Conservation (phyloP, 2,888 invertebrate species). For the Frankliniella fusca region DNA sequence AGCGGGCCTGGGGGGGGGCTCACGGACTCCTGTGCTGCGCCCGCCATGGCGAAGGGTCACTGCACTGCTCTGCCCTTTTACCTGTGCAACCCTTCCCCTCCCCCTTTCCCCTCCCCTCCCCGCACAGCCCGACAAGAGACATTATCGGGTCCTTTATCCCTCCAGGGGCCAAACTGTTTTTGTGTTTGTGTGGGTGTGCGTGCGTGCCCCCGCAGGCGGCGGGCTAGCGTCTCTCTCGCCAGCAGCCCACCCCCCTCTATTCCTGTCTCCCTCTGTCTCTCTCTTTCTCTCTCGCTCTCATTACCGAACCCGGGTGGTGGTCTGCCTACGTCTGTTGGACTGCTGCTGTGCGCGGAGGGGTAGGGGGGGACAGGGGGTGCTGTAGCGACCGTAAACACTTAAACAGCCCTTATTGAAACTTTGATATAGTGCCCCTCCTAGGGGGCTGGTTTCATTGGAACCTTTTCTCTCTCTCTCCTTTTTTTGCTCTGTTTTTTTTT, state of each 20-base stretch:
- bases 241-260: no score
- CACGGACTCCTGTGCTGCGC: not conserved
- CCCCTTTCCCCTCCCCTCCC: not conserved
- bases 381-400: not conserved
- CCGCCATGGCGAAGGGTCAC: not conserved
- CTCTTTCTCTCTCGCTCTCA: not conserved
- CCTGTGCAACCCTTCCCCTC: no score
- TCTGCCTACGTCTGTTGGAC: no score
- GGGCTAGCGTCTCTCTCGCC: no score
- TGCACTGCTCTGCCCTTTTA: no score
- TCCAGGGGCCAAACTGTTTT: not conserved
- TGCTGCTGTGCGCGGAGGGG: no score
- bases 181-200: no score
- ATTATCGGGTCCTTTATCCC: conserved; percentile 2
- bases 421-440: not conserved
- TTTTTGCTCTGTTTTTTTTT: not conserved
- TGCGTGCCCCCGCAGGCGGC: no score
- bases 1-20: not conserved
- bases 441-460: not conserved
- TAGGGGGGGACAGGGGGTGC: no score
- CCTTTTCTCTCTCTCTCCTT: not conserved
- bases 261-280: not conserved
- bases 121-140: not conserved
- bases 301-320: not conserved
- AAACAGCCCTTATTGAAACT: conserved; percentile 26